Evolutionary conservation across 2,888 invertebrate genomes (phyloP), one percentile per base, ranked within the genome.

Genomic region (Chaitophorus viminalis): DNA sequence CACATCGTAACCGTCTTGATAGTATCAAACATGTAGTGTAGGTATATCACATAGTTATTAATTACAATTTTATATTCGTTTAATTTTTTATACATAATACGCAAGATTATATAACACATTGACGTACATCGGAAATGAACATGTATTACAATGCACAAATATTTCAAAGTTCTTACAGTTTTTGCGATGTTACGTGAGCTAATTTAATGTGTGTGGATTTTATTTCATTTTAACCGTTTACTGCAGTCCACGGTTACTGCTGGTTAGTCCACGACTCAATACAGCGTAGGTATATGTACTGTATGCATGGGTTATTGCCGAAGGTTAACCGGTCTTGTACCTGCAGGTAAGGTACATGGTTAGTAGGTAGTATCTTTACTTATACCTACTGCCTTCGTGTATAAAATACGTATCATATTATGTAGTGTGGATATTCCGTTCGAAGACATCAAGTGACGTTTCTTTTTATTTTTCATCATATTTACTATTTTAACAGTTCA

Each of bases 301-400:
- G 68, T 31, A 18, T 25, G n/a, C 36, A 9, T 31, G 4, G 36
- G 60, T 68, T 68, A 68, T 36, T 11, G 14, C 54, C 74, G 82
- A 74, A 82, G 82, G 74, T 82, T 29, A 36, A 74, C 82, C 74
- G 74, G 82, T 82, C 74, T 33, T 3, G 1, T 14, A n/a, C n/a
- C n/a, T n/a, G n/a, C 18, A 5, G n/a, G n/a, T n/a, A 25, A 11
- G 68, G n/a, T 68, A 68, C 68, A 11, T 68, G 60, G 60, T 21
- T 25, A 60, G 21, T 8, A 39, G 39, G 21, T 60, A 21, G 11
- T 68, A n/a, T 68, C 5, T 29, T 11, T 68, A 68, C n/a, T 25
- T 60, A 21, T 5, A 60, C 60, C 21, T 60, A 68, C 29, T 29
- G n/a, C 29, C 60, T 60, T 60, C 21, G 6, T 3, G 25, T 21